phyloP scores from a whole-genome alignment of 2,888 invertebrate species.

The Ephialtes manifestator region DNA sequence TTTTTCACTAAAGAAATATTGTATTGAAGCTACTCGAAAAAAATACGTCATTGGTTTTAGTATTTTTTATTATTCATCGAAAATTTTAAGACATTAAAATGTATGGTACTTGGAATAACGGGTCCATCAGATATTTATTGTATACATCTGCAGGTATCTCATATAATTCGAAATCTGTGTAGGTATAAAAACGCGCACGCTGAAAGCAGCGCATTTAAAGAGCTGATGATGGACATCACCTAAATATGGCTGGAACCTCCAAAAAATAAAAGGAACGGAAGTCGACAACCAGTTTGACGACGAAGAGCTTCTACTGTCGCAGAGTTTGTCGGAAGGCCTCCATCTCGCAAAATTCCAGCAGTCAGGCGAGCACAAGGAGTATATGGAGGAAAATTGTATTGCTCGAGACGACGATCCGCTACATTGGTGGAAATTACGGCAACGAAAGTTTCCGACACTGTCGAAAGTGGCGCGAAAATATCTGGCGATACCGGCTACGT shows the following conservation, averaged over 20 bases:
- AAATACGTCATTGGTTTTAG: too few relatives aligned
- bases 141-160: too few relatives aligned
- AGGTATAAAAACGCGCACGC: not conserved
- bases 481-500: too few relatives aligned
- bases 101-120: too few relatives aligned
- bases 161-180: not conserved
- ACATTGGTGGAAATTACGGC: slow-evolving; percentile 5
- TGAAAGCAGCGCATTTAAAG: slow-evolving; percentile 1
- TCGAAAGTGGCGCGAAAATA: too few relatives aligned
- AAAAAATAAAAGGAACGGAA: not conserved
- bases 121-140: too few relatives aligned
- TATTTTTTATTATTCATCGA: too few relatives aligned
- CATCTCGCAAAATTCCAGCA: too few relatives aligned
- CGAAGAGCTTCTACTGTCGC: not conserved
- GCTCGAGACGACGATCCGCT: not conserved
- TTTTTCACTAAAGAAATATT: too few relatives aligned
- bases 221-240: slow-evolving; percentile 1
- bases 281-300: not conserved
- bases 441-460: not conserved
- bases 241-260: not conserved
- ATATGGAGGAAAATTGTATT: slow-evolving; percentile 10
- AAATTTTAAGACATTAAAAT: too few relatives aligned
- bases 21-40: too few relatives aligned
- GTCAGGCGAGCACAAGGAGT: not conserved
- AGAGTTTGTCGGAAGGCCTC: not conserved